Conservation (phyloP, 2,888 invertebrate species). For the Apotomis betuletana region DNA sequence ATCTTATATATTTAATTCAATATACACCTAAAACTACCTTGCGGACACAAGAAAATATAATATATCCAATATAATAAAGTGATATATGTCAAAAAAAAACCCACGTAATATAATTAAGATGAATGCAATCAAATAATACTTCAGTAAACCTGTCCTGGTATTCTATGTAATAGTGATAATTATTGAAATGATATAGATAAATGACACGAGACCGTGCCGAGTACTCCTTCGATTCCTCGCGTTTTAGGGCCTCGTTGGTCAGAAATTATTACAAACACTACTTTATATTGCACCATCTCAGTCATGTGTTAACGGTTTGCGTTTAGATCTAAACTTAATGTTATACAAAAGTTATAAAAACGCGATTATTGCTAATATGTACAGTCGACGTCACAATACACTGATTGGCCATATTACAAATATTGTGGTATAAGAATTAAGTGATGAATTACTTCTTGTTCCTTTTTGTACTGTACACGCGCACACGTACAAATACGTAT, state of each 20-base stretch:
- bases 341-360: constrained; percentile 38
- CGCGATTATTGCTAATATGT: constrained; percentile 23
- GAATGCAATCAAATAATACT: constrained; percentile 39
- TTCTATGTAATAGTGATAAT: constrained; percentile 24
- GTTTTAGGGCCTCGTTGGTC: constrained; percentile 22
- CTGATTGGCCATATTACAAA: background rate
- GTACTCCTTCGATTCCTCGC: constrained; percentile 20
- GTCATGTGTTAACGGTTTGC: constrained; percentile 39
- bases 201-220: constrained; percentile 24
- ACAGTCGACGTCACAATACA: constrained; percentile 33
- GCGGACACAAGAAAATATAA: constrained; percentile 69
- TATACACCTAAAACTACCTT: constrained; percentile 80
- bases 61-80: constrained; percentile 53
- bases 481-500: too few species aligned
- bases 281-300: constrained; percentile 40
- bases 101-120: constrained; percentile 28
- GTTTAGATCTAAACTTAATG: constrained; percentile 41
- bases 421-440: background rate
- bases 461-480: background rate
- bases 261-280: constrained; percentile 38
- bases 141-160: constrained; percentile 30
- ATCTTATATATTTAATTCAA: constrained; percentile 77
- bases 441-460: background rate
- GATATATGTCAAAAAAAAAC: constrained; percentile 33
- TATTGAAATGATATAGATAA: constrained; percentile 21